phyloP scores from a whole-genome alignment of 2,797 vertebrate species.

The Danio albolineatus region DNA sequence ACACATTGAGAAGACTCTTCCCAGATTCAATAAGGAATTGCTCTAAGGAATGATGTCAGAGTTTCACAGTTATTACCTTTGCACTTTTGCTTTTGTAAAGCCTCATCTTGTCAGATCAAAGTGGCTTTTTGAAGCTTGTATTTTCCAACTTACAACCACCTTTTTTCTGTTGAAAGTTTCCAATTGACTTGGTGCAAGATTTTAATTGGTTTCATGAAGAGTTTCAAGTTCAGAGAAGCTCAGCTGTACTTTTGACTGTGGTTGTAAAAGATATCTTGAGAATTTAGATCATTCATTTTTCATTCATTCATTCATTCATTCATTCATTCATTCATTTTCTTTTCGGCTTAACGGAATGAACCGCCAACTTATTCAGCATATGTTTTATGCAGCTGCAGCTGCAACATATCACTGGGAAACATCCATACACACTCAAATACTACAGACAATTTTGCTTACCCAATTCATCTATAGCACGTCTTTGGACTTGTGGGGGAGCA shows the following conservation, averaged over 20 bases:
- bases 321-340: no score
- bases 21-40: constrained; percentile 24
- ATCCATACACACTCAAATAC: no score
- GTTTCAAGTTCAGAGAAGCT: neutral
- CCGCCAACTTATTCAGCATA: no score
- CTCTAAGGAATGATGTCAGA: constrained; percentile 38
- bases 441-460: no score
- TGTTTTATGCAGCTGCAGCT: no score
- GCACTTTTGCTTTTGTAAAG: constrained; percentile 28
- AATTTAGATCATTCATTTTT: neutral
- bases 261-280: neutral
- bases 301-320: no score
- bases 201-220: neutral
- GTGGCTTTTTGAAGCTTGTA: constrained; percentile 28
- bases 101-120: constrained; percentile 46
- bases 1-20: constrained; percentile 59
- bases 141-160: neutral
- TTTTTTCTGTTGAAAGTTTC: neutral
- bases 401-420: no score
- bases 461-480: no score
- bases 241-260: neutral
- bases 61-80: constrained; percentile 21
- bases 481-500: no score
- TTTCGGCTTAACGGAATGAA: no score
- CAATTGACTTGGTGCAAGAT: neutral